Evolutionary conservation across 2,888 invertebrate species (phyloP), one percentile per base, ranked within the genome.

Genomic region (Azorinus chamasolen): DNA sequence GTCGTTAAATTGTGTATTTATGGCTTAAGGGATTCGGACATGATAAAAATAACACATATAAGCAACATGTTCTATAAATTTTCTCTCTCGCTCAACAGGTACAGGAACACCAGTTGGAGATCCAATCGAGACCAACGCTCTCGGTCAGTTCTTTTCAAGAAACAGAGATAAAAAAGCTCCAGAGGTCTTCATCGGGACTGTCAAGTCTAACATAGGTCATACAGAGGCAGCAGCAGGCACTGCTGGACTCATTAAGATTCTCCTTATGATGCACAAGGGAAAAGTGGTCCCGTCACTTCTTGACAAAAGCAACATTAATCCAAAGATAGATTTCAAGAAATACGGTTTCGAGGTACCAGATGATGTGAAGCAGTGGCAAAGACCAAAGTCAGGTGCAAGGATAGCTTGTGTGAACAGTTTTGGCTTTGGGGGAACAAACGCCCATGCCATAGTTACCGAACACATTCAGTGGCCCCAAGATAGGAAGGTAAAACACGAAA

Each of bases 121-220:
- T 66, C 85, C 86, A 18, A 83, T 83, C 16, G 88, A 88, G 69
- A 81, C 69, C 0, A 82, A 78, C 41, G 59, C 81, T 2, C 53
- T 87, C 0, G 83, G 84, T 8, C 39, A 57, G 14, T 84, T 84
- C 48, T 83, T 87, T 20, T 41, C 45, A 0, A 25, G 27, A 18
- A 5, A 25, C 12, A 18, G 25, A 20, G 12, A 10, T 18, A 45
- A 39, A 1, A 50, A 18, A 12, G 24, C 48, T 6, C 16, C 16
- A 5, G 5, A n/a, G 10, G n/a, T 65, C 12, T 50, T 68, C 2
- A 83, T 89, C 1, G 89, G 90, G 8, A 89, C 89, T 0, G 88
- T 89, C 6, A 89, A 89, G 73, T 85, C 88, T 22, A 90, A 87
- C 62, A 79, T 90, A 45, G 89, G 89, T 14, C 89, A 90, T 71